Evolutionary conservation across 2,888 invertebrate species (phyloP), one percentile per base, ranked within the genome.

Genomic region (Zaprionus lineosus): DNA sequence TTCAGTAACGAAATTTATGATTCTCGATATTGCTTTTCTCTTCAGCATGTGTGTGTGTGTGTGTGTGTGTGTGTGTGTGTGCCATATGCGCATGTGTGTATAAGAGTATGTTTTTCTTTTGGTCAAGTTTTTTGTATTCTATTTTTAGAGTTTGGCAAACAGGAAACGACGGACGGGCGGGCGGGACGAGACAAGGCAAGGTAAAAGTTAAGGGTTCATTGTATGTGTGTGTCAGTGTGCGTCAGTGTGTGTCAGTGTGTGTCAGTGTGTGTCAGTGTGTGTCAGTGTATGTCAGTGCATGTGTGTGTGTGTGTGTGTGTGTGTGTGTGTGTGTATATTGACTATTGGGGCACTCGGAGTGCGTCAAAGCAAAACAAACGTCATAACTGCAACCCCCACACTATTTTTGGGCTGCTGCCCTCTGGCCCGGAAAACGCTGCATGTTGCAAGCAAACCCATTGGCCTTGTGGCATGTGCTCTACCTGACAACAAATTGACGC

Each of bases 331-430:
- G 12, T 12, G 33, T 18, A 8, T 34, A 29, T 21, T 24, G 16
- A 21, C 11, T 31, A 7, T 16, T 12, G 37, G 26, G 21, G 36
- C 39, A 33, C 28, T 50, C 33, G 31, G 51, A 74, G 60, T 82
- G 82, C 75, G 84, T 74, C 83, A 79, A 77, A 76, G 69, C 77
- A 59, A 69, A 47, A 60, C 57, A 69, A 73, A 78, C 83, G 83
- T 76, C 76, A 82, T 71, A 71, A 67, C 44, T 51, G 62, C 58
- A 39, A 24, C 26, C 37, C n/a, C n/a, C n/a, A 12, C 57, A 29
- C 5, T 18, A 29, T n/a, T 16, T 31, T 15, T 40, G 7, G 18
- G 36, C 41, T 21, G 14, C 26, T 29, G 28, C 31, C 39, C 29
- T 37, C 29, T 37, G 29, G 8, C 6, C 51, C 3, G 4, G 1